Evolutionary conservation across 30 jellyfish, hydroid and myxozoan species (phyloP).

Genomic region (Hydractinia echinata): DNA sequence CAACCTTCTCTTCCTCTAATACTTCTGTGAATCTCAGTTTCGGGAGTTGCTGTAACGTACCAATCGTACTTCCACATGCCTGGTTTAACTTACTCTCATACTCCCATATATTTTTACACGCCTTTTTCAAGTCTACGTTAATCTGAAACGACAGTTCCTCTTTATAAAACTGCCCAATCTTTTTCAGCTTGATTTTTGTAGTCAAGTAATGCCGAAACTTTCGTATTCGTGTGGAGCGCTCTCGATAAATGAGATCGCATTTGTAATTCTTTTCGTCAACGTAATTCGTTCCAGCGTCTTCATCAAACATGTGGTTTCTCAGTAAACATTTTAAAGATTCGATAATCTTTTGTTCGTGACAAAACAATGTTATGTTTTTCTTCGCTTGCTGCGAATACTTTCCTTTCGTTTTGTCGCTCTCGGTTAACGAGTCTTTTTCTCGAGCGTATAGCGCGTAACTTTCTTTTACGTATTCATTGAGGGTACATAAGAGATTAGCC

Average conservation of each 20-base stretch:
- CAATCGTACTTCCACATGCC: neutral
- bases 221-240: constrained; percentile 24
- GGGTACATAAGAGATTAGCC: neutral
- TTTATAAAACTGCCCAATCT: constrained; percentile 19
- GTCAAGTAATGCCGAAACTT: constrained; percentile 7
- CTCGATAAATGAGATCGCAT: constrained; percentile 13
- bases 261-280: neutral
- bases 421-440: neutral
- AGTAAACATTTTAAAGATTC: neutral
- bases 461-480: constrained; percentile 4
- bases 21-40: constrained; percentile 12
- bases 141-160: constrained; percentile 30
- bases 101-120: neutral
- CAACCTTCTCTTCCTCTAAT: constrained; percentile 18
- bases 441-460: constrained; percentile 8
- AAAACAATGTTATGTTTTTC: neutral
- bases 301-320: neutral
- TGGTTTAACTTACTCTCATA: neutral
- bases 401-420: too few relatives aligned
- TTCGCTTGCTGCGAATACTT: too few relatives aligned
- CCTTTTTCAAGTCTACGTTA: constrained; percentile 17
- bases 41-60: constrained; percentile 22
- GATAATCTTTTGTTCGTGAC: constrained; percentile 22
- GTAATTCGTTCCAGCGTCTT: neutral
- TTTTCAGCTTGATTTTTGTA: constrained; percentile 22